Conservation (phyloP, 2,797 vertebrate genomes). For the Chrysocyon brachyurus region DNA sequence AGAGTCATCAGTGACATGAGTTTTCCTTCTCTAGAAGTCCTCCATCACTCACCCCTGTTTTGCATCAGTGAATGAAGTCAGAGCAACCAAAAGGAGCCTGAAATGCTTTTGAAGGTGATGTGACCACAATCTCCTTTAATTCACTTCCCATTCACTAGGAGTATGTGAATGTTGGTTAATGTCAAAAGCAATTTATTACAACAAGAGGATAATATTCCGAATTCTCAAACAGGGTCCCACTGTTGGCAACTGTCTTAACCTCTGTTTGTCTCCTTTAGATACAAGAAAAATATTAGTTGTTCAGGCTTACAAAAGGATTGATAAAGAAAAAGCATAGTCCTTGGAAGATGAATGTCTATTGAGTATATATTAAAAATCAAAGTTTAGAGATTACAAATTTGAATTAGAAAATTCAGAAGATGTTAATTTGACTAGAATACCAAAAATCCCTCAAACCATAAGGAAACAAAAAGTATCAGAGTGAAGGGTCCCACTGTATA, state of each 20-base stretch:
- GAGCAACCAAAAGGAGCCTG: not conserved
- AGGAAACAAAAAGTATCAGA: slow-evolving; percentile 14
- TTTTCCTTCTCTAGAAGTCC: not conserved
- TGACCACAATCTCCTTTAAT: not conserved
- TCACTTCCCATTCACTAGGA: slow-evolving; percentile 36
- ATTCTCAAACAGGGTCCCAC: not conserved
- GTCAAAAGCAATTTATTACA: slow-evolving; percentile 36
- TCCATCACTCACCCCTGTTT: not conserved
- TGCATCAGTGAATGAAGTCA: slow-evolving; percentile 1
- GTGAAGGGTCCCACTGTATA: not conserved
- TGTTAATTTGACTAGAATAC: slow-evolving; percentile 3
- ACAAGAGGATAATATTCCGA: slow-evolving; percentile 15
- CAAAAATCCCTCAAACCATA: slow-evolving; percentile 7
- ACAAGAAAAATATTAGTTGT: slow-evolving; percentile 63
- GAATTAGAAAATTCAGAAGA: slow-evolving; percentile 30
- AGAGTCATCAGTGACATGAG: not conserved
- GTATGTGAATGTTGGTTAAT: slow-evolving; percentile 48
- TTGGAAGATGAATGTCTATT: slow-evolving; percentile 56
- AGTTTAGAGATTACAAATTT: slow-evolving; percentile 50
- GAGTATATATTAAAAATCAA: slow-evolving; percentile 8
- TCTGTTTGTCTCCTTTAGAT: slow-evolving; percentile 12
- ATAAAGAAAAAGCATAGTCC: slow-evolving; percentile 29
- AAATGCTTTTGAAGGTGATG: not conserved
- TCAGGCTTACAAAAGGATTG: slow-evolving; percentile 48
- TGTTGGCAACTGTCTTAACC: not conserved